Conservation (phyloP, 2,888 invertebrate genomes). For the Drosophila neotestacea region DNA sequence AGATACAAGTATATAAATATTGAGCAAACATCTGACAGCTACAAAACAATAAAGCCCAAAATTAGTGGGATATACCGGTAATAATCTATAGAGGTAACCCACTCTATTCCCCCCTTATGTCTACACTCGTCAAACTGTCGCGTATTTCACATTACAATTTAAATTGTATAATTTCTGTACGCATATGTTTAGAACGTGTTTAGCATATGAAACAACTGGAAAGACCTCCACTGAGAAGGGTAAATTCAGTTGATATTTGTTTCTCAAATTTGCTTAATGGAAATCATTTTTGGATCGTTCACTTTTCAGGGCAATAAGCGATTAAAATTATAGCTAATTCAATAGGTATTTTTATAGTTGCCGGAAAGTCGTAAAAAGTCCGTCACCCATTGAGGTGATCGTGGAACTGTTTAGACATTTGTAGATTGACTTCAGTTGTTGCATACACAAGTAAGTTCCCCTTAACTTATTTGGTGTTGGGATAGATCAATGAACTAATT, state of each 20-base stretch:
- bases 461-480: constrained; percentile 17
- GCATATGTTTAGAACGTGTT: constrained; percentile 66
- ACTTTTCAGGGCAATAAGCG: constrained; percentile 42
- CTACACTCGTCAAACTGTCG: constrained; percentile 26
- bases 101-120: not conserved
- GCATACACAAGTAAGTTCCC: constrained; percentile 47
- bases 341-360: constrained; percentile 40
- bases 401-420: constrained; percentile 47
- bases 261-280: constrained; percentile 35
- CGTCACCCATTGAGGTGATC: not conserved
- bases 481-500: constrained; percentile 48
- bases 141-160: constrained; percentile 69
- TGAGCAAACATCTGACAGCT: constrained; percentile 28
- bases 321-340: constrained; percentile 54
- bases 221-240: constrained; percentile 64
- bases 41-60: constrained; percentile 58
- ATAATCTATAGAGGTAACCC: constrained; percentile 13
- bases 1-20: constrained; percentile 29
- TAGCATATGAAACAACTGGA: constrained; percentile 48
- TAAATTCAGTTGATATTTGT: constrained; percentile 25
- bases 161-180: constrained; percentile 63
- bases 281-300: constrained; percentile 23
- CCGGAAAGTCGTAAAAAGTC: constrained; percentile 11
- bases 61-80: constrained; percentile 40
- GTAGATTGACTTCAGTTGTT: constrained; percentile 32